These are phyloP conservation scores for Daphoenositta chrysoptera DNA, from an alignment of 2,113 vertebrate species.

Conservation along the genomic window DNA sequence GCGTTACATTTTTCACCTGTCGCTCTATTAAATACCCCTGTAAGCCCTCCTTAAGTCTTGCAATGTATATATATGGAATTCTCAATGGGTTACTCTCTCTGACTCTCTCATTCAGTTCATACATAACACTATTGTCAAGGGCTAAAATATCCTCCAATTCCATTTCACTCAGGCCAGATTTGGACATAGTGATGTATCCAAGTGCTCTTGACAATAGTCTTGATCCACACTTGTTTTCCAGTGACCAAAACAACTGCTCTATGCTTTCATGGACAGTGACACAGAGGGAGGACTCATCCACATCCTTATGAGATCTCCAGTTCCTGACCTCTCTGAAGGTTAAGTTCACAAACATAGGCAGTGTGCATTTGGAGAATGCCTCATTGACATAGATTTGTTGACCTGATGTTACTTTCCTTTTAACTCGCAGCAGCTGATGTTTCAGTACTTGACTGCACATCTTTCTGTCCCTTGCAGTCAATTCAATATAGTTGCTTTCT, in stretches of 20 bases:
- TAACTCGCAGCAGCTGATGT: constrained; percentile 90
- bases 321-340: constrained; percentile 93
- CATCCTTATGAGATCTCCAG: constrained; percentile 97
- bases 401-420: constrained; percentile 96
- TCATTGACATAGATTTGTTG: constrained; percentile 99
- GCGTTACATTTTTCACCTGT: constrained; percentile 88
- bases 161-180: constrained; percentile 91
- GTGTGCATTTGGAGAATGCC: constrained; percentile 92
- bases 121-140: constrained; percentile 92
- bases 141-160: constrained; percentile 96
- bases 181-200: constrained; percentile 96
- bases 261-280: constrained; percentile 97
- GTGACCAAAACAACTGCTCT: constrained; percentile 92
- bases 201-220: constrained; percentile 89
- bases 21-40: constrained; percentile 92
- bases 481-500: constrained; percentile 88
- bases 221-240: constrained; percentile 89
- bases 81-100: constrained; percentile 87
- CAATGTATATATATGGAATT: constrained; percentile 90
- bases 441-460: constrained; percentile 97
- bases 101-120: constrained; percentile 81
- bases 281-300: constrained; percentile 90
- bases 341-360: constrained; percentile 98
- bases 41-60: constrained; percentile 92
- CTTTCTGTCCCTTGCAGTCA: constrained; percentile 89